These are phyloP conservation scores for Pseudopipra pipra DNA, from an alignment of 2,113 vertebrate species.

Conservation along the genomic window DNA sequence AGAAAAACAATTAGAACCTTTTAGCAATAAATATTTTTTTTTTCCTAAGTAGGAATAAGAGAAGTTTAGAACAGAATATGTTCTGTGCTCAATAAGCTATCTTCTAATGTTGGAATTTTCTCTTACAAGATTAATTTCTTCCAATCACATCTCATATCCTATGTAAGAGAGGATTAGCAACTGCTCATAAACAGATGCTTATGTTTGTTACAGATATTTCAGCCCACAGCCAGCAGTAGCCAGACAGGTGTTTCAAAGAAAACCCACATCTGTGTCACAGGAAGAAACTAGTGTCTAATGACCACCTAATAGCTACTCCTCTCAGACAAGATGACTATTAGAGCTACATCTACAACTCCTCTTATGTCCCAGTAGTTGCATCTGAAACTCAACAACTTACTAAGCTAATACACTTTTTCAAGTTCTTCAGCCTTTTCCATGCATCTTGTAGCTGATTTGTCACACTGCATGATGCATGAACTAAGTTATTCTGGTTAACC, in stretches of 20 bases:
- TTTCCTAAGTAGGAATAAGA: background rate
- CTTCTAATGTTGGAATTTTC: background rate
- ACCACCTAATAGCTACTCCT: background rate
- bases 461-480: background rate
- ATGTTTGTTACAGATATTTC: background rate
- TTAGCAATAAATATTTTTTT: background rate
- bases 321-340: background rate
- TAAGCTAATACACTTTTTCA: background rate
- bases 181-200: background rate
- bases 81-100: rapidly evolving
- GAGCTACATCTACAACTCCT: background rate
- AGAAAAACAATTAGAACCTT: background rate
- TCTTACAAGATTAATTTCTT: background rate
- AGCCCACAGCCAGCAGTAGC: background rate
- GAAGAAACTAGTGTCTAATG: background rate
- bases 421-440: background rate
- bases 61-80: background rate
- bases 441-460: background rate
- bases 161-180: background rate
- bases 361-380: background rate
- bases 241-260: background rate
- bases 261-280: background rate
- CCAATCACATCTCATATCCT: background rate
- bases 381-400: background rate
- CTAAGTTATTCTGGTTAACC: background rate